Base-by-base conservation (phyloP, 1,140 invertebrate species). In the Contarinia nasturtii region DNA sequence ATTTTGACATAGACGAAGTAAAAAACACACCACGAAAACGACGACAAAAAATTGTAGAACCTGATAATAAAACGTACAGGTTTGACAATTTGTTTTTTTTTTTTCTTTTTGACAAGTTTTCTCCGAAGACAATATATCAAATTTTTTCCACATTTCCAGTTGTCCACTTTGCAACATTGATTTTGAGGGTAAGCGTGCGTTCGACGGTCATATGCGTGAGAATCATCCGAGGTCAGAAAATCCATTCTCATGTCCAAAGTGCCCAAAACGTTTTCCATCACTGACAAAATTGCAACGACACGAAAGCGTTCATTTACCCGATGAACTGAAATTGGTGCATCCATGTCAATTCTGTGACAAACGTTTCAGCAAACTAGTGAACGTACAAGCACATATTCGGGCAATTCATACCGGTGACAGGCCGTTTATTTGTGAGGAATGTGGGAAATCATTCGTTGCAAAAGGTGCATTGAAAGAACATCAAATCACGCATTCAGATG, bases 401-500 rank as follows among this genome's bases (percentile, higher is more conserved):
- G 56, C 61, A 11, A 57, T 68, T 14, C 69, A 71, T 47, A 58
- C 63, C 38, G 53, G 66, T 20, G 53, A 65, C 11, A 59, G 65
- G 44, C 67, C 69, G 4, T 70, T 57, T 45, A 57, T 65, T 1
- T 71, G 69, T 50, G 63, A 65, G 33, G 54, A 63, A 36, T 71
- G 69, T 47, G 66, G 64, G 2, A 65, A 66, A 33, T 52, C 55
- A 2, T 65, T 68, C 33, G 68, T 67, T 48, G 67, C 66, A 7
- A 60, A 67, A 17, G 58, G 61, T 0, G 63, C 61, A 0, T 55
- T 70, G 1, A 63, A 63, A 27, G 65, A 68, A 18, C 69, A 71
- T 54, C 64, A 66, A 48, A 57, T 67, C 12, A 63, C 67, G 1
- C 69, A 72, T 49, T 68, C 61, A 5, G 65, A 68, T 45, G 65